Conservation (phyloP, 2,113 vertebrate species). For the Pipra filicauda region DNA sequence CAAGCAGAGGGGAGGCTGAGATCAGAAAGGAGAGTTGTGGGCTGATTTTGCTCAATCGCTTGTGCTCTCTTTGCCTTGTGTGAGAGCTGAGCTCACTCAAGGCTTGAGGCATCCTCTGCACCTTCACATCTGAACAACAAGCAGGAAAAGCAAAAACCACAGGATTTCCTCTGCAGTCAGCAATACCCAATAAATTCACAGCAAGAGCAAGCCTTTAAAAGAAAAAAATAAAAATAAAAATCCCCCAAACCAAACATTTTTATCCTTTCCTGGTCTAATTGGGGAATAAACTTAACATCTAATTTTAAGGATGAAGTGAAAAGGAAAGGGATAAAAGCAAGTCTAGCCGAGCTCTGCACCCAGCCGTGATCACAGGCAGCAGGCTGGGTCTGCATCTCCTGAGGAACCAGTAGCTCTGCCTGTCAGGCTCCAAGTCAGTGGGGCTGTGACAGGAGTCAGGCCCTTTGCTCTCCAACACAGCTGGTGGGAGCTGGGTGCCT, state of each 20-base stretch:
- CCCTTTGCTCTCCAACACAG: neutral
- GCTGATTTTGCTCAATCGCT: neutral
- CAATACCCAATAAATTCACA: conserved; percentile 28
- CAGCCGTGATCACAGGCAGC: neutral
- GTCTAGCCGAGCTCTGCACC: neutral
- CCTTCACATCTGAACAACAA: neutral
- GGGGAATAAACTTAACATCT: conserved; percentile 38
- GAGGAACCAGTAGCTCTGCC: neutral
- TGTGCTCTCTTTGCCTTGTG: neutral
- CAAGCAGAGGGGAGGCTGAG: neutral
- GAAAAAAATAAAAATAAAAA: neutral
- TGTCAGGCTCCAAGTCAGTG: accelerated
- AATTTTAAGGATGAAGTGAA: conserved; percentile 17
- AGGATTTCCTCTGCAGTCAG: conserved; percentile 33
- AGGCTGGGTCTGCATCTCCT: neutral
- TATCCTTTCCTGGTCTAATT: conserved; percentile 1
- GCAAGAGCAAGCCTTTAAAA: neutral
- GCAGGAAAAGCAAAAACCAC: conserved; percentile 16
- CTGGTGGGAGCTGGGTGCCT: neutral
- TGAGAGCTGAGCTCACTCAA: conserved; percentile 7
- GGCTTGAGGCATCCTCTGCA: neutral
- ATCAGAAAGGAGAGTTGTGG: neutral
- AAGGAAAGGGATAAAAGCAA: conserved; percentile 16
- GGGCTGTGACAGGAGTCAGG: neutral
- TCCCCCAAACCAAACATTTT: conserved; percentile 8